Percentiles rank a stretch among this genome's conserved stretches.
Conservation (phyloP, 2,888 invertebrate genomes). For the Norana najaformis region DNA sequence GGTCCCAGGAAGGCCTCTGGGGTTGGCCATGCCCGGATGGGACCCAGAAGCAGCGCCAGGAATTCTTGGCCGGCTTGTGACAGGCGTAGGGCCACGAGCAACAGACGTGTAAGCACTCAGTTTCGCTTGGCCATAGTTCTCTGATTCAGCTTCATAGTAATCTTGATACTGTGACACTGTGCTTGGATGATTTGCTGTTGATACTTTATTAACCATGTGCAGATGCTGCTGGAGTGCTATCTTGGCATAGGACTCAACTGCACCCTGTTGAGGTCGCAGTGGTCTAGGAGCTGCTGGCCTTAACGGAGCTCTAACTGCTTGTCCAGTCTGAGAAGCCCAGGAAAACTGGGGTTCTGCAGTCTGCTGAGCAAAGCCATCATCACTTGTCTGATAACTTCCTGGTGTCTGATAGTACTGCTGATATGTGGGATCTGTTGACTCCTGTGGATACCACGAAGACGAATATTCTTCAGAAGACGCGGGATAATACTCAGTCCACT, state of each 20-base stretch:
- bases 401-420: not conserved
- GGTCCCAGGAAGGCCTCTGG: not conserved
- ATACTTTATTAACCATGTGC: not conserved
- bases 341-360: not conserved
- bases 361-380: not conserved
- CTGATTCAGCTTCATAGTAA: not conserved
- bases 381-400: not conserved
- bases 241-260: not conserved
- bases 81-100: not conserved
- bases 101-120: not conserved
- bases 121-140: not conserved
- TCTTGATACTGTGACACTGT: not conserved
- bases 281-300: constrained; percentile 5
- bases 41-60: not conserved
- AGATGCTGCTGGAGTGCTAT: not conserved
- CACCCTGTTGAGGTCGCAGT: not conserved
- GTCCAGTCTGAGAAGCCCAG: constrained; percentile 5
- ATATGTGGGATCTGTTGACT: not conserved
- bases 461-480: not conserved
- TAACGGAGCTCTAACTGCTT: not conserved
- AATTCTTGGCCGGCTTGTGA: not conserved
- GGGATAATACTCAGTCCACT: not conserved
- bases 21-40: not conserved
- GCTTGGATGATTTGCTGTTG: not conserved
- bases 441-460: not conserved